Percentiles rank a stretch among this genome's conserved stretches.
Evolutionary conservation across 2,888 invertebrate species (phyloP).

Genomic region (Hipparchia sbordonii): DNA sequence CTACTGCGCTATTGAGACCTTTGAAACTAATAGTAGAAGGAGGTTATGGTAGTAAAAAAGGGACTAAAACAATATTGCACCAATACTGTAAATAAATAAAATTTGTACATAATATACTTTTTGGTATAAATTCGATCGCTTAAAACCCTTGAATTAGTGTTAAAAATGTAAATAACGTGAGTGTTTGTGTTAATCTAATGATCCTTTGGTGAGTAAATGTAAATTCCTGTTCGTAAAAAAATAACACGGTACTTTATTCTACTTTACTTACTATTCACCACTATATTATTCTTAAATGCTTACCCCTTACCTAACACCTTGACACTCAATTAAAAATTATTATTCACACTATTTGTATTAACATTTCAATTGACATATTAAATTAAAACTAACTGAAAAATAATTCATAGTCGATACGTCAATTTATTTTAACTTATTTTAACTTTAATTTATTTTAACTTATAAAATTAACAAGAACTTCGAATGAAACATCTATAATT

Average conservation of each 20-base stretch:
- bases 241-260: neutral
- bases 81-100: conserved; percentile 12
- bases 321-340: neutral
- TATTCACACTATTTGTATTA: neutral
- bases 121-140: conserved; percentile 6
- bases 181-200: conserved; percentile 33
- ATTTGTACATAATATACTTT: conserved; percentile 7
- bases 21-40: too few species aligned
- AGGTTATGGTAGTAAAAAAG: conserved; percentile 1
- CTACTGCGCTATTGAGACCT: too few species aligned
- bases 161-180: conserved; percentile 34
- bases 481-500: neutral
- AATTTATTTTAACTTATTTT: too few species aligned
- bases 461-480: neutral
- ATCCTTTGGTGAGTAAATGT: conserved; percentile 32
- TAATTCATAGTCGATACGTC: too few species aligned
- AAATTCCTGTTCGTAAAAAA: conserved; percentile 22
- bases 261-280: neutral
- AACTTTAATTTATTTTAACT: neutral
- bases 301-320: neutral
- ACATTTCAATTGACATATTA: neutral
- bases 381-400: neutral
- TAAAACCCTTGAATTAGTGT: neutral
- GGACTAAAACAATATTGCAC: neutral
- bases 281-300: neutral